Conservation (phyloP, 2,888 invertebrate species). For the Pheosia gnoma region DNA sequence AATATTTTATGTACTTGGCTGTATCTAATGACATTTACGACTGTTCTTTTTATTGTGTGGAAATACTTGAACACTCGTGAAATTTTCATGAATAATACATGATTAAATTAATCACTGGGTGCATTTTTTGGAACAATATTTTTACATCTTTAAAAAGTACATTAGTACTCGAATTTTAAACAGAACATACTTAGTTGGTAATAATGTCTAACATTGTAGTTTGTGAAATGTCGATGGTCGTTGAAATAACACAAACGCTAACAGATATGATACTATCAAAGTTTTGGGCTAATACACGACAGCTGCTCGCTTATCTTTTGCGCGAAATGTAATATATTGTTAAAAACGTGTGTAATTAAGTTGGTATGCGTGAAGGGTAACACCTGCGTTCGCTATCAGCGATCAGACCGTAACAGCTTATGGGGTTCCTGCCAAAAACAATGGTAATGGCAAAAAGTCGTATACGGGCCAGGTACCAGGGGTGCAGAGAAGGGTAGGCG, state of each 20-base stretch:
- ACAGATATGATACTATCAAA: constrained; percentile 58
- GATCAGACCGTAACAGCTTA: constrained; percentile 79
- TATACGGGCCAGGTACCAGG: constrained; percentile 72
- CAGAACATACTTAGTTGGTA: no score
- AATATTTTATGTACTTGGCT: constrained; percentile 69
- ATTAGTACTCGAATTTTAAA: no score
- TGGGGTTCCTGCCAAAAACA: constrained; percentile 77
- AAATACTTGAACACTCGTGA: constrained; percentile 29
- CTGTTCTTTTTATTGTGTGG: constrained; percentile 52
- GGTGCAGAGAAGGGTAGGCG: constrained; percentile 68
- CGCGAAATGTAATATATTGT: constrained; percentile 70
- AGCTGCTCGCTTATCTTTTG: constrained; percentile 70
- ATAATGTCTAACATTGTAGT: no score
- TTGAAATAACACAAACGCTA: constrained; percentile 34
- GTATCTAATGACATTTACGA: constrained; percentile 59
- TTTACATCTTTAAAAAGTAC: no score
- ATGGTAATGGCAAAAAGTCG: constrained; percentile 79
- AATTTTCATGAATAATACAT: not conserved
- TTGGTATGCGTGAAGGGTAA: constrained; percentile 76
- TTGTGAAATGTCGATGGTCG: no score
- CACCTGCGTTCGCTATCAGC: constrained; percentile 77
- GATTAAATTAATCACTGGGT: not conserved
- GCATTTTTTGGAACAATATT: no score
- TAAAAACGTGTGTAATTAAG: constrained; percentile 76
- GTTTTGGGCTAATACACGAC: constrained; percentile 62